Evolutionary conservation across 2,113 vertebrate species (phyloP).

Genomic region (Mellivora capensis): DNA sequence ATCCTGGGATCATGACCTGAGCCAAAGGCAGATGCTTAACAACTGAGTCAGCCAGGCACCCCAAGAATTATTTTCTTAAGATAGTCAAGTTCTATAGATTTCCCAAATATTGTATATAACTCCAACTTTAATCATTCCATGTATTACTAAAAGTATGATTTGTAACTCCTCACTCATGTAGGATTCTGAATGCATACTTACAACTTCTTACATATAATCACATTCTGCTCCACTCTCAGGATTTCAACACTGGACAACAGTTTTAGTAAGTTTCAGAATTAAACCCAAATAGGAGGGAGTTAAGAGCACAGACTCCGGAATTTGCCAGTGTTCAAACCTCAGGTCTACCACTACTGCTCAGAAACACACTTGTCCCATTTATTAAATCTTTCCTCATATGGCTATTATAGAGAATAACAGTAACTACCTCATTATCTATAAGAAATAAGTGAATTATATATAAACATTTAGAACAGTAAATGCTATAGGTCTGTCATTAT

Average conservation of each 20-base stretch:
- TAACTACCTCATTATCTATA: background rate
- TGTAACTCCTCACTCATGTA: background rate
- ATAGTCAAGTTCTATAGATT: background rate
- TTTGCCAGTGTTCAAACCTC: background rate
- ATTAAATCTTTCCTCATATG: background rate
- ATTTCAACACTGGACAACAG: background rate
- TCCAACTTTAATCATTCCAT: background rate
- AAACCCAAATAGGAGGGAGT: background rate
- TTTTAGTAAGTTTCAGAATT: background rate
- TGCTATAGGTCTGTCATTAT: background rate
- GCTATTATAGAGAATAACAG: background rate
- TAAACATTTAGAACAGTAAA: background rate
- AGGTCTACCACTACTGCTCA: background rate
- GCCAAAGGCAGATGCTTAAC: no score
- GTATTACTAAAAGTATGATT: background rate
- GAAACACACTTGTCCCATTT: background rate
- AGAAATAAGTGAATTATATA: background rate
- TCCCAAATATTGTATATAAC: background rate
- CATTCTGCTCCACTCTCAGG: background rate
- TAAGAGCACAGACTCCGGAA: background rate
- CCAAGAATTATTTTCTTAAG: constrained; percentile 33
- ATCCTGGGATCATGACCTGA: no score
- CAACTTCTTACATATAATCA: background rate
- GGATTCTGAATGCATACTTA: background rate
- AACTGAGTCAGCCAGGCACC: no score